Evolutionary conservation across 2,888 invertebrate genomes (phyloP).

Genomic region (Aromia moschata): DNA sequence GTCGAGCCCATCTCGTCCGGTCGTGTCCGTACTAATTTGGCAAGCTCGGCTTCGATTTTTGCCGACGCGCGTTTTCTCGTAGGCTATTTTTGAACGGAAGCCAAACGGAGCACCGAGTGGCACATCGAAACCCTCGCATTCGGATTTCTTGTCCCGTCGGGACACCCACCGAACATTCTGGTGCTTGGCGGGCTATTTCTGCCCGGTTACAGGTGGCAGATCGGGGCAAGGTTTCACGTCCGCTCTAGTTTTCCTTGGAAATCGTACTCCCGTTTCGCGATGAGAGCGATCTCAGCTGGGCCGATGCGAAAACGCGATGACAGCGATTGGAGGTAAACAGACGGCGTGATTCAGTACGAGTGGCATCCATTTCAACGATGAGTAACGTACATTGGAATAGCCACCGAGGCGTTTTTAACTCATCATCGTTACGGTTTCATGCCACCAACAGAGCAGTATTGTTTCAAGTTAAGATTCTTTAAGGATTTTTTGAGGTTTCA

Average conservation of each 20-base stretch:
- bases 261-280: conserved; percentile 27
- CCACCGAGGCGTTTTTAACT: too few species aligned
- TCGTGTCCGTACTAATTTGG: conserved; percentile 47
- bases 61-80: conserved; percentile 32
- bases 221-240: conserved; percentile 39
- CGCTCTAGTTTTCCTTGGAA: conserved; percentile 21
- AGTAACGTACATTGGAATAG: too few species aligned
- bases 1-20: conserved; percentile 39
- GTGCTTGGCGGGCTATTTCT: conserved; percentile 34
- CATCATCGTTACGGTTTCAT: too few species aligned
- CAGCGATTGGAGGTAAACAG: not conserved
- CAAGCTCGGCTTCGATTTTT: conserved; percentile 27
- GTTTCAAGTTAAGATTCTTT: too few species aligned
- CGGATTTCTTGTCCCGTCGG: conserved; percentile 7
- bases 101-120: not conserved
- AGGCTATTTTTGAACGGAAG: conserved; percentile 22
- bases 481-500: too few species aligned
- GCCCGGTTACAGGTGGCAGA: conserved; percentile 34
- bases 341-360: not conserved
- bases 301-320: not conserved
- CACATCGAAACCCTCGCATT: conserved; percentile 15
- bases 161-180: conserved; percentile 10
- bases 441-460: too few species aligned
- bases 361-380: too few species aligned
- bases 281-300: not conserved